Evolutionary conservation across 2,113 vertebrate species (phyloP), one percentile per base, ranked within the genome.

Genomic region (Prionailurus bengalensis): DNA sequence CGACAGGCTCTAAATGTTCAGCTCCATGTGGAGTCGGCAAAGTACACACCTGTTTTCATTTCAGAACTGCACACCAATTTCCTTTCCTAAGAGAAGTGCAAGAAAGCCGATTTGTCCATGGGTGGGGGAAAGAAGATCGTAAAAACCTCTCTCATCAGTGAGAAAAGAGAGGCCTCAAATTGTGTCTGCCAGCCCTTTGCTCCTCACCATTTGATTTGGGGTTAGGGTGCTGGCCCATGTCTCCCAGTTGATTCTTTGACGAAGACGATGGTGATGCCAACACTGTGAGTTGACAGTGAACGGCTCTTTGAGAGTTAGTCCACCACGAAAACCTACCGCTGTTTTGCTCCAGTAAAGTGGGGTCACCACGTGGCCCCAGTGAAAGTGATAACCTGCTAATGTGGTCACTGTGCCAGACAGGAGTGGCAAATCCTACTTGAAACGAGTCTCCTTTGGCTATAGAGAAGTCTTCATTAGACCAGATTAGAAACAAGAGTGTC

Each of bases 391-490:
- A 82, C 89, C 71, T 86, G 15, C 39, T 81, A 48, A 36, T 39
- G 16, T 53, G 31, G 51, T 39, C 19, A 15, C 2, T 21, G 29
- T 88, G 55, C 70, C 53, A 81, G 68, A 92, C 25, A 93, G 58
- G 89, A 82, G 7, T n/a, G 42, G 48, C 14, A 78, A 81, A 74
- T 74, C 95, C 63, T 45, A 45, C 31, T 65, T 73, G 39, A 91
- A 66, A 86, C 10, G 65, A 93, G 42, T 21, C 27, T 92, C n/a
- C 66, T 92, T 21, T 23, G 39, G 88, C 80, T 90, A 6, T 70
- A 66, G 66, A 80, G 89, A 93, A 95, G 25, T 66, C 29, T 93
- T 97, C 70, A 92, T 95, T 95, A 94, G 70, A 53, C 45, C 82
- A 80, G 74, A 27, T 36, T 70, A 91, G 84, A 94, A 94, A 70